Percentiles rank a stretch among this genome's conserved stretches.
Conservation (phyloP, 2,797 vertebrate species). For the Acomys russatus region DNA sequence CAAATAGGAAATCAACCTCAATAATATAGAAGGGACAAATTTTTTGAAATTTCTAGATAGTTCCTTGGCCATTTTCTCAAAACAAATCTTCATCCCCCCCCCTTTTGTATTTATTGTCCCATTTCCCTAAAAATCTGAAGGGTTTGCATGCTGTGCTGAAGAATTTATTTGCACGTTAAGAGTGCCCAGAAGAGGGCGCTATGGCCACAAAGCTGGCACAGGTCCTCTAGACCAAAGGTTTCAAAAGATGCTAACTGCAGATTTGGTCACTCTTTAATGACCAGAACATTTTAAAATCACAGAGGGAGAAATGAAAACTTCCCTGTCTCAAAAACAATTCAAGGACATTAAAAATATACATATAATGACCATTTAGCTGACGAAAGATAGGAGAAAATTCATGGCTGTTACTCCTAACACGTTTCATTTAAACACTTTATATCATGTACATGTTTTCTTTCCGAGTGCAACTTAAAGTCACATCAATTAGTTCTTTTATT, state of each 20-base stretch:
- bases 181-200: conserved; percentile 29
- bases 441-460: background rate
- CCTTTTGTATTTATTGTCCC: background rate
- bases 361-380: background rate
- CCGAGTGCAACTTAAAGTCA: background rate
- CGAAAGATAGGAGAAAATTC: background rate
- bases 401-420: conserved; percentile 5
- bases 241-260: background rate
- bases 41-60: conserved; percentile 6
- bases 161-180: background rate
- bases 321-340: background rate
- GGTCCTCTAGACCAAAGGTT: background rate
- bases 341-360: background rate
- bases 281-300: conserved; percentile 16
- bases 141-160: background rate
- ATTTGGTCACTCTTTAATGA: background rate
- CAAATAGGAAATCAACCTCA: background rate
- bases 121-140: conserved; percentile 20
- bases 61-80: background rate
- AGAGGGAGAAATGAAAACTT: conserved; percentile 10
- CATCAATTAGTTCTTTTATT: conserved; percentile 24
- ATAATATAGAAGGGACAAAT: conserved; percentile 18
- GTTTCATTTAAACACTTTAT: conserved; percentile 13
- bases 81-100: background rate
- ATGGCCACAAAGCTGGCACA: background rate